Conservation (phyloP, 1,140 invertebrate genomes). For the Zaprionus tsacasi region DNA sequence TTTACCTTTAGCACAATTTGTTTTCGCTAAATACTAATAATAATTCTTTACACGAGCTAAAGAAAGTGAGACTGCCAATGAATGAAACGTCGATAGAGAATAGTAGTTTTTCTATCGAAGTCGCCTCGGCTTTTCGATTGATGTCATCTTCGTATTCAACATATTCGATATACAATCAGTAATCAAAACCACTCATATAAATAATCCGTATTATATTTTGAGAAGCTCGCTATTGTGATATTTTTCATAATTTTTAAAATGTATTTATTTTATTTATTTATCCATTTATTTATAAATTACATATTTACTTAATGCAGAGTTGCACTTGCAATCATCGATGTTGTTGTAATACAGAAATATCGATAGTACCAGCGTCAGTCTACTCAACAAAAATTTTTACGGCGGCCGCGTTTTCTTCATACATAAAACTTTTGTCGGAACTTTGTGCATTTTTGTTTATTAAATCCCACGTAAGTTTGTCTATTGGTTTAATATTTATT, state of each 20-base stretch:
- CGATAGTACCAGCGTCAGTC: constrained; percentile 48
- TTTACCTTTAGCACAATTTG: constrained; percentile 41
- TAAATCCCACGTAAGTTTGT: constrained; percentile 52
- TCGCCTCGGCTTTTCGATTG: constrained; percentile 12
- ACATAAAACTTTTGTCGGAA: constrained; percentile 39
- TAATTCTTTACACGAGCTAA: constrained; percentile 14
- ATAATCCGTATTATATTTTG: not conserved
- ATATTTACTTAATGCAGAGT: not conserved
- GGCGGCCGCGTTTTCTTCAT: constrained; percentile 64
- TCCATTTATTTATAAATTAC: not conserved
- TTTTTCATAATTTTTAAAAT: not conserved
- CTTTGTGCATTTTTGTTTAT: constrained; percentile 44
- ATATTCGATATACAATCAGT: constrained; percentile 15
- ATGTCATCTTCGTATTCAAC: not conserved
- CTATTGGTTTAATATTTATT: not conserved
- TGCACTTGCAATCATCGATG: constrained; percentile 11
- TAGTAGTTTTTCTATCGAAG: not conserved
- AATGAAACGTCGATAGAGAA: constrained; percentile 21
- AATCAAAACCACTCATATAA: not conserved
- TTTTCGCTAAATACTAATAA: constrained; percentile 19
- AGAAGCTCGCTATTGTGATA: not conserved
- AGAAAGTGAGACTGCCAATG: constrained; percentile 6
- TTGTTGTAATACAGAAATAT: constrained; percentile 9
- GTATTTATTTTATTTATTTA: not conserved
- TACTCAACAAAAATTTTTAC: constrained; percentile 38